These are phyloP conservation scores for Strigamia transsilvanica DNA, from an alignment of 2,888 invertebrate genomes.

Conservation along the genomic window DNA sequence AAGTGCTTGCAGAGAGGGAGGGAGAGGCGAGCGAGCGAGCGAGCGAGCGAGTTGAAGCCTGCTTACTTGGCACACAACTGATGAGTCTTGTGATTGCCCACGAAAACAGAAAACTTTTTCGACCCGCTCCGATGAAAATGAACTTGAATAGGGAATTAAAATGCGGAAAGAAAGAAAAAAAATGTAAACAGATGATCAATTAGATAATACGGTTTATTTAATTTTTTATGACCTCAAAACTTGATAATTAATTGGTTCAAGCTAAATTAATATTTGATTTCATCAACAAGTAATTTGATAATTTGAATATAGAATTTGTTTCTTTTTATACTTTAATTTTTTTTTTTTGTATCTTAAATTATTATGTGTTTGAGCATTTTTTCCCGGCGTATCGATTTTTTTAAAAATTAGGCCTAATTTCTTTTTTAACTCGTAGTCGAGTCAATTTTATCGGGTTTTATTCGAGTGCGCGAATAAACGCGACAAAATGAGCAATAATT, in stretches of 20 bases:
- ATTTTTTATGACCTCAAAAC: constrained; percentile 6
- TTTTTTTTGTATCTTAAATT: neutral
- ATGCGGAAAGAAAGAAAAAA: neutral
- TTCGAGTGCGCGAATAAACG: neutral
- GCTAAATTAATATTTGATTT: neutral
- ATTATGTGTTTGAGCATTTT: neutral
- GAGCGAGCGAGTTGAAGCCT: constrained; percentile 33
- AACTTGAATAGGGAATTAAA: constrained; percentile 18
- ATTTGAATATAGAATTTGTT: neutral
- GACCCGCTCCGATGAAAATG: constrained; percentile 18
- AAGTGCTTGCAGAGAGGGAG: neutral
- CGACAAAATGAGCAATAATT: neutral
- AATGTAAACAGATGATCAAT: constrained; percentile 30
- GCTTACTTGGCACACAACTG: constrained; percentile 30
- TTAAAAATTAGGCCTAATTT: neutral
- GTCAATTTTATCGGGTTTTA: constrained; percentile 2
- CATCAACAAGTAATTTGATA: neutral
- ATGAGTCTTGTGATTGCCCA: constrained; percentile 30
- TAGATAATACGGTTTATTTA: neutral
- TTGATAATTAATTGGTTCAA: neutral
- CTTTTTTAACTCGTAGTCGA: neutral
- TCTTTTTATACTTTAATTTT: too few species aligned
- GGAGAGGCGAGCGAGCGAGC: neutral
- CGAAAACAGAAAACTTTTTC: constrained; percentile 23
- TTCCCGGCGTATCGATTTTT: neutral